phyloP scores from a whole-genome alignment of 2,888 invertebrate species.

The Conomelus anceps region DNA sequence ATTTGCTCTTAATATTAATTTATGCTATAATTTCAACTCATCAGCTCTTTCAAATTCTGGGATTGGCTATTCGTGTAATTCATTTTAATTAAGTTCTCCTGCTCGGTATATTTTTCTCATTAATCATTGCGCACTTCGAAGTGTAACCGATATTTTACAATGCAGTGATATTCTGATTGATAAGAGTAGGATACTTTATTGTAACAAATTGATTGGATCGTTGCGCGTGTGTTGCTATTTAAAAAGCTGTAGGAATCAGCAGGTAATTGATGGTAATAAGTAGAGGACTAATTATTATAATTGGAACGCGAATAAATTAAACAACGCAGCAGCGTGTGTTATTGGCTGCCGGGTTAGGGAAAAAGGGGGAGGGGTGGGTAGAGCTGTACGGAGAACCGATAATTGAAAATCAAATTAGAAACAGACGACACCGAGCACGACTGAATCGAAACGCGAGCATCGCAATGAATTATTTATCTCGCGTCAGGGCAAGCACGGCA shows the following conservation, averaged over 20 bases:
- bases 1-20: too few species aligned
- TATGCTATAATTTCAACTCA: too few species aligned
- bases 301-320: neutral
- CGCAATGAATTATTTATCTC: conserved; percentile 8
- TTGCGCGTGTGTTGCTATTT: neutral
- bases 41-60: too few species aligned
- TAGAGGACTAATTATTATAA: neutral
- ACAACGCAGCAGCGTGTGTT: neutral
- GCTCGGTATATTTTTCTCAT: too few species aligned
- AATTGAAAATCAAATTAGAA: conserved; percentile 14
- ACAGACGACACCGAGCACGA: conserved; percentile 1
- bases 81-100: too few species aligned
- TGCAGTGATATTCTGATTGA: neutral
- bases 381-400: neutral
- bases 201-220: too few species aligned
- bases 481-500: neutral
- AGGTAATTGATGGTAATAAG: neutral
- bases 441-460: conserved; percentile 6
- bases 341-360: neutral
- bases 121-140: neutral
- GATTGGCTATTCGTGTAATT: too few species aligned
- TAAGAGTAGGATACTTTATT: neutral
- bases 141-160: too few species aligned
- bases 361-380: neutral
- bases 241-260: neutral